Conservation (phyloP, 2,888 invertebrate genomes). For the Leuctra nigra region DNA sequence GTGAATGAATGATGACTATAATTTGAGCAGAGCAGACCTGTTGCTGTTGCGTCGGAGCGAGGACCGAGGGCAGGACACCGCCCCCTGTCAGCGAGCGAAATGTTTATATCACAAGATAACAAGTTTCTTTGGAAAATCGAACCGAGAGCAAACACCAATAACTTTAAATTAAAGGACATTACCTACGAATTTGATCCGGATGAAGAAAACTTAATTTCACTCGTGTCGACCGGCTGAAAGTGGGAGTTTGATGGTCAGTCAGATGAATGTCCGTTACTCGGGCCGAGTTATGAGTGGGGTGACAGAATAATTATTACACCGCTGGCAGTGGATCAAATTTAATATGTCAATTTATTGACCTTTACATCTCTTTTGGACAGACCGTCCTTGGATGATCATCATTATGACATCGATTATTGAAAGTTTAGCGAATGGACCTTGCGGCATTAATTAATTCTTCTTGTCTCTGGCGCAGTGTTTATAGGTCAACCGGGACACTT, state of each 20-base stretch:
- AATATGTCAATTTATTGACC: not conserved
- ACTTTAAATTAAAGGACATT: constrained; percentile 3
- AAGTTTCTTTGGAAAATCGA: not conserved
- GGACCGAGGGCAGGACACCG: not conserved
- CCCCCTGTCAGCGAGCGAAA: constrained; percentile 11
- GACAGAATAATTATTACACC: too few species aligned
- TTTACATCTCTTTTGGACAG: not conserved
- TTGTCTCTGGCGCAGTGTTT: not conserved
- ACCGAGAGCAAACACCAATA: constrained; percentile 6
- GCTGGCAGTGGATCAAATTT: not conserved
- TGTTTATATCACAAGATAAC: not conserved
- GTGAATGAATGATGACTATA: constrained; percentile 19
- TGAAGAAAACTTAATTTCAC: not conserved
- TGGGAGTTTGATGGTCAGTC: too few species aligned
- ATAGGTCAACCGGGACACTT: constrained; percentile 6
- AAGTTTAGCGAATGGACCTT: not conserved
- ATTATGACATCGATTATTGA: not conserved
- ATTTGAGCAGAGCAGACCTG: constrained; percentile 1
- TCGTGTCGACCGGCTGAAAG: too few species aligned
- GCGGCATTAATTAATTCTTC: not conserved
- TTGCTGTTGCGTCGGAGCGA: not conserved
- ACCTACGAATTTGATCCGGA: not conserved
- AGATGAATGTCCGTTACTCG: too few species aligned
- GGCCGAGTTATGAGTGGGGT: too few species aligned
- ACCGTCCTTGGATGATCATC: constrained; percentile 1